phyloP scores from a whole-genome alignment of 1,140 invertebrate species.

The Macrocentrus cingulum region DNA sequence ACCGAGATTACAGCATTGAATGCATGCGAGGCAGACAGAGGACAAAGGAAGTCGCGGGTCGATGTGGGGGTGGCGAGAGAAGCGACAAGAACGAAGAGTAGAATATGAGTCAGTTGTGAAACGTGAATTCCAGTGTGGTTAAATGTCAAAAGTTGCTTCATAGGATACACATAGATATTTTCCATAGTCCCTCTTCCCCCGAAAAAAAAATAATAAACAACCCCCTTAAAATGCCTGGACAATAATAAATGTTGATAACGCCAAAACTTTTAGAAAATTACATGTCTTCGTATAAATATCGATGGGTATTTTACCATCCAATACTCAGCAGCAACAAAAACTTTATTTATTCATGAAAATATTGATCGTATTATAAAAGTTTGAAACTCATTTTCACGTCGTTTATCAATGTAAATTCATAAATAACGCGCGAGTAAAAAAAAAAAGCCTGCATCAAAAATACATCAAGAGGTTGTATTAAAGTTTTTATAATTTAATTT shows the following conservation, averaged over 20 bases:
- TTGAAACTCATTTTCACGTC: slow-evolving; percentile 12
- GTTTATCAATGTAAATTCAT: slow-evolving; percentile 25
- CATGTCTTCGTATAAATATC: not conserved
- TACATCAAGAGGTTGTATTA: slow-evolving; percentile 3
- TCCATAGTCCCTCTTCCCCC: too few species aligned
- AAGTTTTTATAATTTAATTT: not conserved
- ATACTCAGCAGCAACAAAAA: not conserved
- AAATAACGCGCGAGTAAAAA: too few species aligned
- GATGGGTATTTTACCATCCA: not conserved
- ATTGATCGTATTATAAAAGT: slow-evolving; percentile 21
- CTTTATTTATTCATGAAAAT: slow-evolving; percentile 23
- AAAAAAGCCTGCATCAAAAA: slow-evolving; percentile 15
- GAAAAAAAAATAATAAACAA: too few species aligned
- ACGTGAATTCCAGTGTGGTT: not conserved
- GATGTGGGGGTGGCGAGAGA: slow-evolving; percentile 1
- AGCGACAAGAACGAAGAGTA: slow-evolving; percentile 5
- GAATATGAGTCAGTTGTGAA: slow-evolving; percentile 4
- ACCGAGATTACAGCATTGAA: slow-evolving; percentile 22
- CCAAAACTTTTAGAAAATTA: slow-evolving; percentile 16
- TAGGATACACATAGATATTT: too few species aligned
- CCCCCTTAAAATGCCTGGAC: too few species aligned
- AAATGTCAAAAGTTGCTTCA: slow-evolving; percentile 26
- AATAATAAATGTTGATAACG: too few species aligned
- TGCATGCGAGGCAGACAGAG: slow-evolving; percentile 22
- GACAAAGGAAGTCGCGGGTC: not conserved